Percentiles rank a stretch among this genome's conserved stretches.
phyloP scores from a whole-genome alignment of 1,140 invertebrate genomes.

The Cydia strobilella region DNA sequence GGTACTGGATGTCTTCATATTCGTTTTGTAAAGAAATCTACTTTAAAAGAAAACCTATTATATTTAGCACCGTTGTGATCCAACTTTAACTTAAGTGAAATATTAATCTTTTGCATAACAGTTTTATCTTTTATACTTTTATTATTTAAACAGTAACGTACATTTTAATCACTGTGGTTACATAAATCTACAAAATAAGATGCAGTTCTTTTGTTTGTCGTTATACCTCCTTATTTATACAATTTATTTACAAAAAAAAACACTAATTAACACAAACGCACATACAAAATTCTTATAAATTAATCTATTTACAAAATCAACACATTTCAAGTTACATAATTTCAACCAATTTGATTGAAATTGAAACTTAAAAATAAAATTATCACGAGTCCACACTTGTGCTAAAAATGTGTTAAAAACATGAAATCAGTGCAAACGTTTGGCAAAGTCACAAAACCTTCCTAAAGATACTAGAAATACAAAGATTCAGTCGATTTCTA shows the following conservation, averaged over 20 bases:
- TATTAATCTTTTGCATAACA: conserved; percentile 35
- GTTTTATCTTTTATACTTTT: background rate
- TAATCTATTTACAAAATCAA: conserved; percentile 69
- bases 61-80: conserved; percentile 53
- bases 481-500: conserved; percentile 33
- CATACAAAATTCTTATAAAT: conserved; percentile 70
- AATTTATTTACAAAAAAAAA: conserved; percentile 41
- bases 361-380: conserved; percentile 54
- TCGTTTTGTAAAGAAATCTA: background rate
- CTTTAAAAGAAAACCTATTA: conserved; percentile 38
- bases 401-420: conserved; percentile 58
- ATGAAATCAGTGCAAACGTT: conserved; percentile 40
- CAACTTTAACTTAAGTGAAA: conserved; percentile 37
- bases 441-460: conserved; percentile 35
- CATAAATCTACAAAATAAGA: conserved; percentile 18
- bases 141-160: conserved; percentile 12
- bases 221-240: conserved; percentile 22
- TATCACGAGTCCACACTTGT: conserved; percentile 53
- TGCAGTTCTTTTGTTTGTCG: conserved; percentile 26
- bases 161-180: background rate
- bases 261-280: conserved; percentile 32
- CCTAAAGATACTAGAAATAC: conserved; percentile 13
- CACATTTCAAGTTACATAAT: conserved; percentile 53
- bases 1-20: background rate
- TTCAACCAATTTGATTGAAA: conserved; percentile 53